Conservation (phyloP, 2,113 vertebrate genomes). For the Cyanistes caeruleus region DNA sequence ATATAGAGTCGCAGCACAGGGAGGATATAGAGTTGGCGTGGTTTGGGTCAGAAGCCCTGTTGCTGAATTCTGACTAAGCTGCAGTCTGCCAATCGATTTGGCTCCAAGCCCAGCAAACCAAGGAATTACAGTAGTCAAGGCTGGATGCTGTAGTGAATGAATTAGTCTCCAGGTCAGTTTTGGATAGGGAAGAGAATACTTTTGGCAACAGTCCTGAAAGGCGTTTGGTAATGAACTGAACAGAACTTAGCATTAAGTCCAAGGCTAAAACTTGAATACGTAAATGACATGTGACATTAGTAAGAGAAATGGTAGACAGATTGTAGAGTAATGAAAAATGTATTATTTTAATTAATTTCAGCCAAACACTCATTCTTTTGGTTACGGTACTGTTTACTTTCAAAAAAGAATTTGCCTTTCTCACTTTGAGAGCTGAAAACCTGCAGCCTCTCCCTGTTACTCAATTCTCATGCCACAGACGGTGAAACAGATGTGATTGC, state of each 20-base stretch:
- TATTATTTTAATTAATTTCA: neutral
- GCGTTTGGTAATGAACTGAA: neutral
- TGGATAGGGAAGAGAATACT: neutral
- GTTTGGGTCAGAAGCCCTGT: slow-evolving; percentile 34
- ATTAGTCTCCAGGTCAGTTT: slow-evolving; percentile 39
- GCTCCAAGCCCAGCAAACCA: slow-evolving; percentile 48
- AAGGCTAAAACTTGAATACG: neutral
- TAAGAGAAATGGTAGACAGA: neutral
- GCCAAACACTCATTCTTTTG: neutral
- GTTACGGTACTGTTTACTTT: neutral
- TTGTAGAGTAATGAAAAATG: neutral
- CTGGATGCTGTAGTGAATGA: neutral
- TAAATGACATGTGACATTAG: neutral
- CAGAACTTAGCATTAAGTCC: neutral
- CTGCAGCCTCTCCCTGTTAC: neutral
- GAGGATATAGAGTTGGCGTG: slow-evolving; percentile 22
- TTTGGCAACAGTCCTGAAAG: slow-evolving; percentile 9
- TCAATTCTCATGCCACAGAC: neutral
- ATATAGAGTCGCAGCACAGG: slow-evolving; percentile 6
- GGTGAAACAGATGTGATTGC: neutral
- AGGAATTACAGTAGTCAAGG: slow-evolving; percentile 49
- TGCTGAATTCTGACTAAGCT: slow-evolving; percentile 29
- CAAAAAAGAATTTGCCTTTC: neutral
- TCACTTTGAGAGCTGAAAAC: neutral
- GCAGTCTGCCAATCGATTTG: slow-evolving; percentile 53